Conservation (phyloP, 2,797 vertebrate species). For the Gorsachius magnificus region DNA sequence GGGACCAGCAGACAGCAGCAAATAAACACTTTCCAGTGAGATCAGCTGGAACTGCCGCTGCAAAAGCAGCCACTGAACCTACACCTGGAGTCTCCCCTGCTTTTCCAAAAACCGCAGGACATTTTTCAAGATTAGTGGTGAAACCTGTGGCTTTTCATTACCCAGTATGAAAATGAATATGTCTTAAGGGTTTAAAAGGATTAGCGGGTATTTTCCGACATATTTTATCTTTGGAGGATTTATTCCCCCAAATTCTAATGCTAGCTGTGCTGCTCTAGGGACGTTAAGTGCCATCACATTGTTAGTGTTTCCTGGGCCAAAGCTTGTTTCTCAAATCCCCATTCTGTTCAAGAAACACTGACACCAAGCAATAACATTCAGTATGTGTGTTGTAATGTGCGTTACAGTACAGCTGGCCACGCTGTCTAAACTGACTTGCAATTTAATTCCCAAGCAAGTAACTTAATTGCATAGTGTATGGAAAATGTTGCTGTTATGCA, state of each 20-base stretch:
- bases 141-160: background rate
- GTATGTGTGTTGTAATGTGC: slow-evolving; percentile 21
- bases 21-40: background rate
- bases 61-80: background rate
- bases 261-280: background rate
- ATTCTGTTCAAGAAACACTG: slow-evolving; percentile 16
- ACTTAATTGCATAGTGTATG: background rate
- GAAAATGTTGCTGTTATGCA: slow-evolving; percentile 18
- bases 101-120: background rate
- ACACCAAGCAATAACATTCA: slow-evolving; percentile 16
- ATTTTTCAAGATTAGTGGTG: background rate
- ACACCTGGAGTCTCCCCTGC: background rate
- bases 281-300: background rate
- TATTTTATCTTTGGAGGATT: background rate
- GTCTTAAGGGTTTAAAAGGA: background rate
- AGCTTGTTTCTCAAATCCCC: slow-evolving; percentile 22
- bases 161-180: background rate
- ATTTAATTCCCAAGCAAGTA: slow-evolving; percentile 22
- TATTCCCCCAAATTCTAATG: background rate
- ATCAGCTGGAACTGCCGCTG: background rate
- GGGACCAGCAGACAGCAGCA: slow-evolving; percentile 41
- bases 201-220: slow-evolving; percentile 21
- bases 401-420: slow-evolving; percentile 1
- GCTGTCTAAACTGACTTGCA: background rate
- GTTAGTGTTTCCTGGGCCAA: background rate